Base-by-base conservation (phyloP, 2,888 invertebrate species). In the Colostygia pectinataria region DNA sequence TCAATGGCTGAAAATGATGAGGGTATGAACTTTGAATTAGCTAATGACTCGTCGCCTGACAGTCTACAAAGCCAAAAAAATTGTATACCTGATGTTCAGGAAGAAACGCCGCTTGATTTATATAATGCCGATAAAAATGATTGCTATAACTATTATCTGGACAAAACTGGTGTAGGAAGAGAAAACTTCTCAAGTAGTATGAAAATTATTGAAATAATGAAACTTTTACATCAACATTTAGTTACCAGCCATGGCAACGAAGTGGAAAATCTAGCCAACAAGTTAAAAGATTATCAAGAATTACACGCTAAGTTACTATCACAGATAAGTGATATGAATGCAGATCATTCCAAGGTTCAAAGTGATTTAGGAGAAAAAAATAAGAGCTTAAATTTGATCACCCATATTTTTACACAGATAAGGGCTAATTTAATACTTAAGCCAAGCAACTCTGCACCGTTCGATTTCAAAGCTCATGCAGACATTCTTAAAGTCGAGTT, bases 1-100 rank as follows among this genome's bases (percentile, higher is more conserved):
- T 74, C 84, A 1, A 77, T 82, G 77, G 83, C 86, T 36, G 68
- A 87, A 40, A n/a, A n/a, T n/a, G 86, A 87, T 59, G 83, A 79
- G 28, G 85, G 77, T 56, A 74, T 83, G 58, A 66, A 83, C 15
- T 76, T 72, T 47, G 46, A 63, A 1, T 64, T 68, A 31, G 53
- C 71, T 5, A 68, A 72, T 64, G 68, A 74, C 39, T 63, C 66
- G 31, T 48, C 53, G 25, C 39, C 43, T 20, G 38, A 33, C 18
- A 66, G 65, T 33, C 56, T 65, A 5, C 67, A 68, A 45, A 57
- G 57, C 7, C 67, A 59, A 13, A 71, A 71, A 45, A 67, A 66
- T 27, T 60, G 41, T 32, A 68, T 78, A 68, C 67, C 71, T 1
- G 65, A 73, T 39, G 71, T 77, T 40, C 61, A 77, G n/a, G 77